phyloP scores from a whole-genome alignment of 2,113 vertebrate genomes.

The Bothrops jararaca region DNA sequence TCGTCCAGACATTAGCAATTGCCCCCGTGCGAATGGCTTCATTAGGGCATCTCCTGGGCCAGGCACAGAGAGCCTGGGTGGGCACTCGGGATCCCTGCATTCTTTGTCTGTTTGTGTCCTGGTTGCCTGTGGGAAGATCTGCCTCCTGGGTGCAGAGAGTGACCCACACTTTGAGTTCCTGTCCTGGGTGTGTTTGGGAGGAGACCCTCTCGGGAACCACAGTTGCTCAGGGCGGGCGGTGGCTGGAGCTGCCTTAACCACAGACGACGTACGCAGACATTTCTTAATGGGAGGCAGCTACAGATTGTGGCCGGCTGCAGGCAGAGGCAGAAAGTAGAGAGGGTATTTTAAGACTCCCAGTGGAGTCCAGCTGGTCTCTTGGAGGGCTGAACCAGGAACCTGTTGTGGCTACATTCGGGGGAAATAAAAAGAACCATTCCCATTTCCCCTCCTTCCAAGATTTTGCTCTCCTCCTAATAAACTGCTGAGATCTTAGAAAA shows the following conservation, averaged over 20 bases:
- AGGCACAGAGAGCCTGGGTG: too few species aligned
- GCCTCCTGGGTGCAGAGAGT: background rate
- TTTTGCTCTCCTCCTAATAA: background rate
- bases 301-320: background rate
- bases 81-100: background rate
- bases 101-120: background rate
- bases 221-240: accelerated
- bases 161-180: background rate
- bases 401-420: background rate
- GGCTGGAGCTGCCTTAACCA: background rate
- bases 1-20: background rate
- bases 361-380: background rate
- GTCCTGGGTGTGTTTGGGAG: background rate
- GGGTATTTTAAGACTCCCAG: background rate
- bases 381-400: background rate
- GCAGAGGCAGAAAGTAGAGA: background rate
- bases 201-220: background rate
- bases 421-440: background rate
- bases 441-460: background rate
- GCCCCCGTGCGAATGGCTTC: background rate
- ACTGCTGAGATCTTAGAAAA: background rate
- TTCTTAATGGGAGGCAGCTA: background rate
- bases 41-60: background rate
- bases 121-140: background rate
- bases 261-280: background rate